Evolutionary conservation across 2,888 invertebrate species (phyloP), one percentile per base, ranked within the genome.

Genomic region (Drosophila acutilabella): DNA sequence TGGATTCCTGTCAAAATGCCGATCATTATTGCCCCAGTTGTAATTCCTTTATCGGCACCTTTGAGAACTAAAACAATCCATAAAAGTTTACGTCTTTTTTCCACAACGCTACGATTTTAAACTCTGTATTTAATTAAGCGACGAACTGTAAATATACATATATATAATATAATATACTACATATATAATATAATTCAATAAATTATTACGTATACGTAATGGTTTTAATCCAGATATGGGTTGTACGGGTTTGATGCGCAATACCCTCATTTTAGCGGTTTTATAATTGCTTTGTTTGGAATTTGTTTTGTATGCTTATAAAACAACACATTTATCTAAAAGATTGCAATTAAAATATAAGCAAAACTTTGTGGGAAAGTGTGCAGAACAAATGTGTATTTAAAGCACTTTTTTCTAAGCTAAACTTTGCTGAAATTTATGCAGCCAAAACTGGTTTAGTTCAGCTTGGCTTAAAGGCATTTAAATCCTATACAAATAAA

Each of bases 11-110:
- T 78, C 93, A 93, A 79, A 94, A 93, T 73, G 92, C 93, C 20
- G 93, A 94, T 58, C 94, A 95, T 82, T 94, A 93, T 71, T 95
- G 95, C 68, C 94, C 94, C 0, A 93, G 93, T 78, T 95, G 94
- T 78, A 93, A 92, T 59, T 89, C 93, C 0, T 94, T 93, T 73
- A 90, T 95, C 51, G 95, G 94, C 66, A 93, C 93, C 50, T 93
- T 93, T 77, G 80, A 91, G 64, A 86, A 88, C 23, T 80, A 70
- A 79, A 40, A 36, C 41, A 44, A 23, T 23, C 45, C 8, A 36
- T 5, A 50, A 20, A 20, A 20, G 20, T 2, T 13, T 18, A 7
- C n/a, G 14, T 23, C 4, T 38, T 23, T n/a, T 11, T 51, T 26
- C 18, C 16, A 26, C 11, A 45, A 18, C 33, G 14, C 14, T 56